These are phyloP conservation scores for Columba guinea DNA, from an alignment of 2,797 vertebrate species.

Conservation along the genomic window DNA sequence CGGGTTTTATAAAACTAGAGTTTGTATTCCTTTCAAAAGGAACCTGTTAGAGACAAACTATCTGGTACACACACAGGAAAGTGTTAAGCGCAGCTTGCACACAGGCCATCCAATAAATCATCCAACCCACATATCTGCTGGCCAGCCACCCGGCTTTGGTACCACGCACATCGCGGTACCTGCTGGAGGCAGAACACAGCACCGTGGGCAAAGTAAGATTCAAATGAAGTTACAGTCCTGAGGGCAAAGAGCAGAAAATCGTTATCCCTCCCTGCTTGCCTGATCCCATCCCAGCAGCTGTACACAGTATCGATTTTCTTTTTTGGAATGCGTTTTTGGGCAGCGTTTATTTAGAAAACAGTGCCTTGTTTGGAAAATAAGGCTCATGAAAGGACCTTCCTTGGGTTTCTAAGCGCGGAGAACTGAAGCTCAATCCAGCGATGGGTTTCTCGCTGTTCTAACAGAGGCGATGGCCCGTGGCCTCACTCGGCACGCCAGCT, in stretches of 20 bases:
- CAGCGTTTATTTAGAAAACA: background rate
- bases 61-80: background rate
- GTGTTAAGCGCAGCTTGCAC: fast-evolving
- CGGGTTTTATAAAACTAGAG: background rate
- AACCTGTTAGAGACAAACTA: background rate
- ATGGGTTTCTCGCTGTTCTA: background rate
- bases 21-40: background rate
- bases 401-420: background rate
- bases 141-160: background rate
- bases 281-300: background rate
- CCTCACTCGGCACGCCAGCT: fast-evolving
- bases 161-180: fast-evolving
- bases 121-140: background rate
- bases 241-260: background rate
- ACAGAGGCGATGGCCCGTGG: no score
- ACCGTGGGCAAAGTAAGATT: fast-evolving
- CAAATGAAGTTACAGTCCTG: background rate
- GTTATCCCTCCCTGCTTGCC: background rate
- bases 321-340: background rate
- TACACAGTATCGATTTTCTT: no score
- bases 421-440: background rate
- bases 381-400: background rate
- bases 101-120: background rate
- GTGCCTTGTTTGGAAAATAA: background rate
- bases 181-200: background rate